Conservation (phyloP, 2,797 vertebrate species). For the Melanogrammus aeglefinus region DNA sequence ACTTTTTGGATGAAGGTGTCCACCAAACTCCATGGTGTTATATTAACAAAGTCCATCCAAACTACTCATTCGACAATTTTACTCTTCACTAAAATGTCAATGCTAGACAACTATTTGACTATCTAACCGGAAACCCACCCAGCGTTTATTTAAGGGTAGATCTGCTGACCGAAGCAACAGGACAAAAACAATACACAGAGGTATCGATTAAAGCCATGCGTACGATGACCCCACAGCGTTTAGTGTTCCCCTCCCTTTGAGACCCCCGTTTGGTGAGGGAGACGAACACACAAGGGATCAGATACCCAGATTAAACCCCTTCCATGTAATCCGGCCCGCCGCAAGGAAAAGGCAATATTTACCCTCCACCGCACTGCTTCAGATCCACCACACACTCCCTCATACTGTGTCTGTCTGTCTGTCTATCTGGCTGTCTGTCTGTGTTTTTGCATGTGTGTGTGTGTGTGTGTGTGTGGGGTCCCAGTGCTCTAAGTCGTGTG, state of each 20-base stretch:
- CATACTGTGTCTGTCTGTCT: not conserved
- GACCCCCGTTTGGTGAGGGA: not conserved
- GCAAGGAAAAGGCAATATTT: not conserved
- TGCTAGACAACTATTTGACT: not conserved
- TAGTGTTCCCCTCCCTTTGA: not conserved
- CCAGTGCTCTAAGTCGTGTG: conserved; percentile 94
- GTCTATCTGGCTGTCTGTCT: no score
- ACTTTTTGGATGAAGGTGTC: not conserved
- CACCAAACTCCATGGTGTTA: not conserved
- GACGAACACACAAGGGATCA: not conserved
- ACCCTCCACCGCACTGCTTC: not conserved
- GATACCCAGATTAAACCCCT: not conserved
- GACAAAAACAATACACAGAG: not conserved
- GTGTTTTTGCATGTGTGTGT: no score
- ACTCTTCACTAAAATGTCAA: not conserved
- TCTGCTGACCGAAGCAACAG: not conserved
- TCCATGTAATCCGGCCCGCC: not conserved
- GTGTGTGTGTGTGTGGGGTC: not conserved
- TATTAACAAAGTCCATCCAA: not conserved
- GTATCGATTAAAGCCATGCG: not conserved
- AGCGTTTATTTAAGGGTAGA: not conserved
- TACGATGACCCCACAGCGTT: not conserved
- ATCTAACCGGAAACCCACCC: not conserved
- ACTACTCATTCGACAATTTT: not conserved
- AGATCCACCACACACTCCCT: not conserved